A percentile compares a stretch with the other conserved stretches of the same genome.
phyloP scores from a whole-genome alignment of 2,797 vertebrate genomes.

The Aphelocoma californica region DNA sequence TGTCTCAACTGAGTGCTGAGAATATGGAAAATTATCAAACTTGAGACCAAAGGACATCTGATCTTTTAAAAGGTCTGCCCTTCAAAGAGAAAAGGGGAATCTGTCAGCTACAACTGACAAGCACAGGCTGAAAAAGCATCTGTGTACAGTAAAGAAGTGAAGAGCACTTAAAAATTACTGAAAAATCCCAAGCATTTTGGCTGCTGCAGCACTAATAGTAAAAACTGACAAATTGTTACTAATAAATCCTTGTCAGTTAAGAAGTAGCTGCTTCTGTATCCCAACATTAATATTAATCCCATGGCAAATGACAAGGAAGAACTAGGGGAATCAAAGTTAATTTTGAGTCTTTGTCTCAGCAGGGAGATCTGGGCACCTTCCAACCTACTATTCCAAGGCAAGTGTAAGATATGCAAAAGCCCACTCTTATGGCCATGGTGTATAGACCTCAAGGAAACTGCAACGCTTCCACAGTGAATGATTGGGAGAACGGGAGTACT shows the following conservation, averaged over 20 bases:
- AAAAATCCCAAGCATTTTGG: not conserved
- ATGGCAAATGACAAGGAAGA: not conserved
- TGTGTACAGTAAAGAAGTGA: not conserved
- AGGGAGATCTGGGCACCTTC: not conserved
- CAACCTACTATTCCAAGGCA: not conserved
- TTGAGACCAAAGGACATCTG: not conserved
- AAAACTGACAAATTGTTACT: not conserved
- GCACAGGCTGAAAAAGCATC: not conserved
- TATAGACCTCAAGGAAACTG: not conserved
- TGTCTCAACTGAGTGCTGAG: not conserved
- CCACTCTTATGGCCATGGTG: not conserved
- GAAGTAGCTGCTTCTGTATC: not conserved
- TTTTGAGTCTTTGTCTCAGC: not conserved
- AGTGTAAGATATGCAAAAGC: not conserved
- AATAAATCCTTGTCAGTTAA: not conserved
- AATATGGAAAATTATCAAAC: constrained; percentile 2
- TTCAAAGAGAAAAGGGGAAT: constrained; percentile 38
- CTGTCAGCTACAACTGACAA: not conserved
- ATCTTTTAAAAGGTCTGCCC: constrained; percentile 37
- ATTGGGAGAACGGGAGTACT: not conserved
- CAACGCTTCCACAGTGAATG: not conserved
- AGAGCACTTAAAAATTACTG: not conserved
- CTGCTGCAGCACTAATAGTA: not conserved
- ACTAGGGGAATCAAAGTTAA: not conserved
- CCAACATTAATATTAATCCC: not conserved